Conservation (phyloP, 2,888 invertebrate genomes). For the Suillia variegata region DNA sequence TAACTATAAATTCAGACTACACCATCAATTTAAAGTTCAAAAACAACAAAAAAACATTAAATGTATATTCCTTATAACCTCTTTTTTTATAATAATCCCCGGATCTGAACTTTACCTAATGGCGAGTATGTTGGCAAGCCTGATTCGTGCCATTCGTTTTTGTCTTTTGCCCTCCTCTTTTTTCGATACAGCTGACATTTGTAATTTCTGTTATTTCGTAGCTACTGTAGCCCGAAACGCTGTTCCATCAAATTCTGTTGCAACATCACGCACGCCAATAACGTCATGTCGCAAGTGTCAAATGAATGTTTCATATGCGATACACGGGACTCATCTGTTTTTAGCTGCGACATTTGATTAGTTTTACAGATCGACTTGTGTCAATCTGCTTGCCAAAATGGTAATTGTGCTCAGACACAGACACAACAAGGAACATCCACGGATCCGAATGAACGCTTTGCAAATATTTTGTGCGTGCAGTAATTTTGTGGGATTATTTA, state of each 20-base stretch:
- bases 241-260: constrained; percentile 33
- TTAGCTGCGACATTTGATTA: constrained; percentile 21
- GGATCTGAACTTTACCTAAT: too few relatives aligned
- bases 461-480: constrained; percentile 36
- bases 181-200: not conserved
- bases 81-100: too few relatives aligned
- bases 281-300: not conserved
- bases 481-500: constrained; percentile 44
- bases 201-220: constrained; percentile 5
- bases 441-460: constrained; percentile 2
- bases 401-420: constrained; percentile 27
- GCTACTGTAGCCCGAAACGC: too few relatives aligned
- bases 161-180: constrained; percentile 18
- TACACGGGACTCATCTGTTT: constrained; percentile 22
- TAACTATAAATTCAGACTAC: too few relatives aligned
- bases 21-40: too few relatives aligned
- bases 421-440: too few relatives aligned
- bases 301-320: constrained; percentile 6
- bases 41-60: too few relatives aligned
- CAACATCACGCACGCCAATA: constrained; percentile 56
- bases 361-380: constrained; percentile 33
- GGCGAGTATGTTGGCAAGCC: too few relatives aligned
- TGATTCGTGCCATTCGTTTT: too few relatives aligned
- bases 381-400: constrained; percentile 31
- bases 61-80: too few relatives aligned